Percentiles rank a stretch among this genome's conserved stretches.
Conservation (phyloP, 2,888 invertebrate species). For the Melipona beecheii region DNA sequence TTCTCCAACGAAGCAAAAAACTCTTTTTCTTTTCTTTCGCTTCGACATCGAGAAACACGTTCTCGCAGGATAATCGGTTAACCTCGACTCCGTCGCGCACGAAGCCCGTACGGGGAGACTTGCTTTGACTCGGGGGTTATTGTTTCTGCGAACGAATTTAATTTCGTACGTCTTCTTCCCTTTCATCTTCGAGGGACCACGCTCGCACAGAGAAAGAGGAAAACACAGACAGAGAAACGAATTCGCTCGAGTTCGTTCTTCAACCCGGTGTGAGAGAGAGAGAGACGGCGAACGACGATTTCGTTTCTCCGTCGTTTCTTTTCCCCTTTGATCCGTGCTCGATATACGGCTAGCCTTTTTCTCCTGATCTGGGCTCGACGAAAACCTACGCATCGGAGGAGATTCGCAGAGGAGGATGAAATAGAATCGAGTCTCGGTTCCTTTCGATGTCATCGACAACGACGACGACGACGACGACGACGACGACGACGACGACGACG, state of each 20-base stretch:
- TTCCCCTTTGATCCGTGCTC: conserved; percentile 6
- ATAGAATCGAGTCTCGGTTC: conserved; percentile 43
- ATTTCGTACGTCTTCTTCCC: background rate
- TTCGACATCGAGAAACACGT: background rate
- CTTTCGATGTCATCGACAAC: conserved; percentile 22
- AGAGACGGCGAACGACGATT: background rate
- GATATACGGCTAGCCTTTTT: background rate
- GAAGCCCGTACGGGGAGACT: background rate
- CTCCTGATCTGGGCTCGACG: conserved; percentile 22
- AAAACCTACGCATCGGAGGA: conserved; percentile 36
- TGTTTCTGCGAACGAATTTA: conserved; percentile 8
- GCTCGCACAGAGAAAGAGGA: background rate
- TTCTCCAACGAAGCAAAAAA: too few relatives aligned
- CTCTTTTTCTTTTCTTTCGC: background rate
- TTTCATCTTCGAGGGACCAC: conserved; percentile 14
- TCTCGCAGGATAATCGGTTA: background rate
- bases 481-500: conserved; percentile 26
- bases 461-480: background rate
- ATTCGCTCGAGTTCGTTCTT: background rate
- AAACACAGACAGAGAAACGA: background rate
- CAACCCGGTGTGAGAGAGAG: too few relatives aligned
- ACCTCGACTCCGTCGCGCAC: background rate
- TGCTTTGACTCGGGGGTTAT: background rate
- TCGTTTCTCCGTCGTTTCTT: background rate
- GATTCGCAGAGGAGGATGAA: conserved; percentile 44